Base-by-base conservation (phyloP, 2,113 vertebrate species). In the Callipepla californica region DNA sequence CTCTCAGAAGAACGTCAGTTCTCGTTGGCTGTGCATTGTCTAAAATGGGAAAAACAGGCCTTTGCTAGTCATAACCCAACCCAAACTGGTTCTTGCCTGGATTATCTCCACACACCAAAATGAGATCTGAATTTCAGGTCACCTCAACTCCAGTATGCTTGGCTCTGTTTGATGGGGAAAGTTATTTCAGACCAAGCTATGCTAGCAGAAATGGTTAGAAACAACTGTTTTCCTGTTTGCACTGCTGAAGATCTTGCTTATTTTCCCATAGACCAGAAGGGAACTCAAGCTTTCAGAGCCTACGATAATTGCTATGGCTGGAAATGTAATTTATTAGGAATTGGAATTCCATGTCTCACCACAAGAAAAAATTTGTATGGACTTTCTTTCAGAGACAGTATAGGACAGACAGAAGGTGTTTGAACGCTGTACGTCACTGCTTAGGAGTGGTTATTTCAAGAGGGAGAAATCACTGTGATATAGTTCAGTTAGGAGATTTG, bases 1-100 rank as follows among this genome's bases (percentile, higher is more conserved):
- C 94, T 93, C 78, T 80, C 65, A 9, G 80, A 30, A 0, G 83
- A 80, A 63, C 70, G 90, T 91, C 85, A 84, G 61, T 78, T 95
- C 93, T 85, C 50, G n/a, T 87, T 92, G 94, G 78, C 89, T 87
- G 58, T 9, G 0, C 45, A 7, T 69, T 78, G 32, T 40, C 45
- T 80, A 59, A 44, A 89, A 95, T 89, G 62, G 76, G 78, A 87
- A 95, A 96, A 96, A 74, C 89, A 91, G 92, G 55, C 50, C 47
- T 85, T 81, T 79, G 86, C 62, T 61, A 69, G 70, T 45, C 85
- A 59, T 80, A 73, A 87, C 45, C 55, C 20, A 77, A 40, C 87
- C 34, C 92, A 80, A 62, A 92, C 70, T 89, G 78, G 4, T 75
- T 88, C 30, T 69, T 58, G 63, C 34, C 68, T 28, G 63, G 36